Evolutionary conservation across 2,797 vertebrate genomes (phyloP).

Genomic region (Nasua narica): DNA sequence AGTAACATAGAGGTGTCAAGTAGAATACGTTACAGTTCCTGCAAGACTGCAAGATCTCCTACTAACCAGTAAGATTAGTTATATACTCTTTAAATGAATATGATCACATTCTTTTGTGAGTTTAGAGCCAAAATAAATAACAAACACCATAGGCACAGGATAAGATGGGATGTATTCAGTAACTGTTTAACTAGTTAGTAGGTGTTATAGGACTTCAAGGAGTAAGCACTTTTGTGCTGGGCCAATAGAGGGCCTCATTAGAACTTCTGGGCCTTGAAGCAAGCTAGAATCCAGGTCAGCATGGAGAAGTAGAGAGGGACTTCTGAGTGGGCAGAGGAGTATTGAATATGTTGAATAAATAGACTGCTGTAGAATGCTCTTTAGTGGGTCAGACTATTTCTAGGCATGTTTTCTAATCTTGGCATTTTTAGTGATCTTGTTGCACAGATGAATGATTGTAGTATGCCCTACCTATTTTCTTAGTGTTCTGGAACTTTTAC

Average conservation of each 20-base stretch:
- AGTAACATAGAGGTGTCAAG: not conserved
- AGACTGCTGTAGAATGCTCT: not conserved
- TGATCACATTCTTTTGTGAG: not conserved
- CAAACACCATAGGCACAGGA: not conserved
- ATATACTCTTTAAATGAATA: not conserved
- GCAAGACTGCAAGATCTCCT: not conserved
- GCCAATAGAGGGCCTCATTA: not conserved
- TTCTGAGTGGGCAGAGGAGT: not conserved
- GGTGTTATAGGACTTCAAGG: not conserved
- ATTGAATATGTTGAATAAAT: not conserved
- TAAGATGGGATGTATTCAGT: not conserved
- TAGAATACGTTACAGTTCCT: not conserved
- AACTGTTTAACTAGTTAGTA: not conserved
- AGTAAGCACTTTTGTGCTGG: not conserved
- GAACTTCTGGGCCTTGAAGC: not conserved
- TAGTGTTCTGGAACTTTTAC: not conserved
- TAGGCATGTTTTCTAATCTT: conserved; percentile 28
- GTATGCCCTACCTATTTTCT: conserved; percentile 17
- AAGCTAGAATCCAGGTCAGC: not conserved
- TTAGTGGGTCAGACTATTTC: not conserved
- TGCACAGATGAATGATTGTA: not conserved
- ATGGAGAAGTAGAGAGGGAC: not conserved
- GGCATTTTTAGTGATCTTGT: not conserved
- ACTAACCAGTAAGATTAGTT: not conserved
- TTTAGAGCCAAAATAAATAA: not conserved